Conservation (phyloP, 2,888 invertebrate species). For the Nemoura dubitans region DNA sequence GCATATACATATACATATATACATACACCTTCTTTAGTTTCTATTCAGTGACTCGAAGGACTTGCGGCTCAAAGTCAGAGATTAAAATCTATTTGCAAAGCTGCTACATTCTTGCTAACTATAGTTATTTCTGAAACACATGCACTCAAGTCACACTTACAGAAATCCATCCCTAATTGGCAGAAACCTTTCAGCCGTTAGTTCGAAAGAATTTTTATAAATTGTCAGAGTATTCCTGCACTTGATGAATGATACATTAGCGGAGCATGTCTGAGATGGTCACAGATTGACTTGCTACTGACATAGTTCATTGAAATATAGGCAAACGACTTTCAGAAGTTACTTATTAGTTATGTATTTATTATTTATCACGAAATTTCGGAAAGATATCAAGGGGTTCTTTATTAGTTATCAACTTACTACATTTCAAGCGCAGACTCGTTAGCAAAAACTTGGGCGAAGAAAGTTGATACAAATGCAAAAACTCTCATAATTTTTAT, state of each 20-base stretch:
- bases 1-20: background rate
- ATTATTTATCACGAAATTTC: background rate
- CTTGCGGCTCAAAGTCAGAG: background rate
- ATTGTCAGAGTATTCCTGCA: background rate
- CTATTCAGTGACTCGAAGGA: background rate
- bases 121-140: background rate
- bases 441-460: background rate
- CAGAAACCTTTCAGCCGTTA: background rate
- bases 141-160: background rate
- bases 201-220: background rate
- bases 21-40: background rate
- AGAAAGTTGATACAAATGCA: background rate
- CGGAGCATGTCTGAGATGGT: too few relatives aligned
- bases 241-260: background rate
- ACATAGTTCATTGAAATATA: background rate
- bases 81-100: background rate
- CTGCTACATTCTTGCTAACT: background rate
- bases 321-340: background rate
- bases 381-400: background rate
- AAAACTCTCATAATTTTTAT: background rate
- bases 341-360: background rate
- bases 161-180: background rate
- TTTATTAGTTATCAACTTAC: background rate
- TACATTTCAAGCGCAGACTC: background rate
- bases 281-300: background rate